Evolutionary conservation across 2,888 invertebrate species (phyloP), one percentile per base, ranked within the genome.

Genomic region (Cylloceria caligata): DNA sequence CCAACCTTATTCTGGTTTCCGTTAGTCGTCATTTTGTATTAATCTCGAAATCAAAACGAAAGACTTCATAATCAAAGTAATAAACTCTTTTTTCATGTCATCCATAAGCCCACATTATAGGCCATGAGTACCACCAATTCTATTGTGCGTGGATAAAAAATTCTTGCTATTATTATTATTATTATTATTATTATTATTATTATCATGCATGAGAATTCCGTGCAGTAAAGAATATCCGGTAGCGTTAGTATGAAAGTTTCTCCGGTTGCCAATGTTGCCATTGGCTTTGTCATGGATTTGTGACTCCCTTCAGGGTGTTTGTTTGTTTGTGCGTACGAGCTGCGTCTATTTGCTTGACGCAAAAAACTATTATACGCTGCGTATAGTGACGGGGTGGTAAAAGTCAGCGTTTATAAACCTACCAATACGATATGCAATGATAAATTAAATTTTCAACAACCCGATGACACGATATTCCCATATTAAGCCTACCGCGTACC

Each of bases 381-480:
- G 6, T 9, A 21, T 49, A 24, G 19, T 21, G 21, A 49, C 49
- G 49, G 9, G 11, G 13, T 21, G 21, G 11, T 24, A 49, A 49
- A 39, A 47, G 45, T 34, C 57, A 21, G n/a, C 27, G 13, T n/a
- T 13, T 6, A 7, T 16, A 24, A 42, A 16, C 7, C 16, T n/a
- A 24, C 34, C 62, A 60, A 62, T 72, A 3, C 21, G 49, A 36
- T 36, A 13, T 36, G n/a, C 72, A 62, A 47, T n/a, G 47, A 30
- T 9, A 21, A 72, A 60, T 60, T 45, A 13, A 39, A 55, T 57
- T 65, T 64, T 27, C 21, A 24, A 7, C 36, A 55, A 55, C 30
- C n/a, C 24, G 13, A 5, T 42, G 7, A 24, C 21, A 45, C 21
- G 21, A 24, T n/a, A 16, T 42, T 45, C 11, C 27, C 27, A 19